Base-by-base conservation (phyloP, 92 coral and sea anemone species). In the Desmophyllum pertusum region DNA sequence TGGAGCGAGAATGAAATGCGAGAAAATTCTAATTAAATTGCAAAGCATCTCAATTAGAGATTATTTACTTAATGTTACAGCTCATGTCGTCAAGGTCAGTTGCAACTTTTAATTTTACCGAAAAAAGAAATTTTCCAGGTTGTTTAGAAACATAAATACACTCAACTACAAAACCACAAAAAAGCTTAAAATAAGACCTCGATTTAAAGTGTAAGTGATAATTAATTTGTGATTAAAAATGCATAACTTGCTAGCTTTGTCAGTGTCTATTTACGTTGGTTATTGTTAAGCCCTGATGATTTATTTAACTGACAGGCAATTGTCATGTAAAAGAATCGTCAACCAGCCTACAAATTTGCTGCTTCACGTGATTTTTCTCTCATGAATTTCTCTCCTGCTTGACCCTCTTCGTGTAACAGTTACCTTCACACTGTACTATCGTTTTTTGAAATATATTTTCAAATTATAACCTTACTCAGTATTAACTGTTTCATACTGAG, bases 51-150 rank as follows among this genome's bases (percentile, higher is more conserved):
- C 14, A 57, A 3, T 9, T 31, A 38, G 27, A 25, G 10, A 45
- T 23, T 76, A 37, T 76, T 76, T 55, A 76, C 80, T 76, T 53
- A 76, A n/a, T 53, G 30, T 30, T 76, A 76, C 23, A 37, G 43
- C 68, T 55, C 27, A 23, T 43, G 19, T 18, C 55, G 80, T 55
- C 65, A 76, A 29, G 19, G 27, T 27, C 43, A 18, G 27, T 25
- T 18, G 25, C 73, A 36, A 30, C 40, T 13, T 50, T 50, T 69
- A 39, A 70, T 23, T 38, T 23, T n/a, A 0, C 30, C 7, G 30
- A 39, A 2, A 68, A 69, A 69, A n/a, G 37, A 69, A 17, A 10
- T 15, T 21, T 38, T 38, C 5, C 5, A 23, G 8, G 15, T 10
- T 27, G 19, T n/a, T 9, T 19, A 38, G 18, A 70, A 25, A n/a